Conservation (phyloP, 2,113 vertebrate species). For the Paradisaea rubra region DNA sequence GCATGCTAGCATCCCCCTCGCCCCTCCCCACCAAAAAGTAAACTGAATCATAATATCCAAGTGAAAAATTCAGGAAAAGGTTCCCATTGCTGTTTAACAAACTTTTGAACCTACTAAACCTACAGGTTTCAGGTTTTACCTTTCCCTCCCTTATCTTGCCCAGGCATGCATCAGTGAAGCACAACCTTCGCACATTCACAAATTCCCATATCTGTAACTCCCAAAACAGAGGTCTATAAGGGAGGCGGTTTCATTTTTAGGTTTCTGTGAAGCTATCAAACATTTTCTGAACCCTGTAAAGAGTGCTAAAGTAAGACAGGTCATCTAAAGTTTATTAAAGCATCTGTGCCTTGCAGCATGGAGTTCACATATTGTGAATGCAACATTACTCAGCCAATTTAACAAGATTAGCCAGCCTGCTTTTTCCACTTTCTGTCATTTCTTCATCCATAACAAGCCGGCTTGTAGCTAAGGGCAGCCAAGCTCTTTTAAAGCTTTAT, state of each 20-base stretch:
- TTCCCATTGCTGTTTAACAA: neutral
- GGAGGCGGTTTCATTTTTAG: neutral
- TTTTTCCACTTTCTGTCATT: slow-evolving; percentile 32
- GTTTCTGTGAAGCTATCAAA: neutral
- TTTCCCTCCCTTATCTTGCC: neutral
- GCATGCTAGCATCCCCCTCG: neutral
- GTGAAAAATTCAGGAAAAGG: neutral
- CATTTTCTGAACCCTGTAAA: neutral
- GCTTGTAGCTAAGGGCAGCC: slow-evolving; percentile 33
- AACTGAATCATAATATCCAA: neutral
- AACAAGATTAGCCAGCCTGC: slow-evolving; percentile 46
- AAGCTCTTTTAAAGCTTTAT: slow-evolving; percentile 48
- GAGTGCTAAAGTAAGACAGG: neutral
- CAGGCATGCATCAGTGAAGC: neutral
- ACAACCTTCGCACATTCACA: neutral
- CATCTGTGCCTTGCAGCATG: neutral
- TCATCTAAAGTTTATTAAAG: slow-evolving; percentile 39
- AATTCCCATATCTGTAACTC: neutral
- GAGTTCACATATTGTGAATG: slow-evolving; percentile 10
- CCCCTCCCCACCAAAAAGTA: neutral
- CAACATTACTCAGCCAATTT: slow-evolving; percentile 53
- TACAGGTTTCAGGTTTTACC: neutral
- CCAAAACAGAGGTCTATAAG: neutral
- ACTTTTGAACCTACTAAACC: neutral
- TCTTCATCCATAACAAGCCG: slow-evolving; percentile 40